Base-by-base conservation (phyloP, 1,140 invertebrate species). In the Delia radicum region DNA sequence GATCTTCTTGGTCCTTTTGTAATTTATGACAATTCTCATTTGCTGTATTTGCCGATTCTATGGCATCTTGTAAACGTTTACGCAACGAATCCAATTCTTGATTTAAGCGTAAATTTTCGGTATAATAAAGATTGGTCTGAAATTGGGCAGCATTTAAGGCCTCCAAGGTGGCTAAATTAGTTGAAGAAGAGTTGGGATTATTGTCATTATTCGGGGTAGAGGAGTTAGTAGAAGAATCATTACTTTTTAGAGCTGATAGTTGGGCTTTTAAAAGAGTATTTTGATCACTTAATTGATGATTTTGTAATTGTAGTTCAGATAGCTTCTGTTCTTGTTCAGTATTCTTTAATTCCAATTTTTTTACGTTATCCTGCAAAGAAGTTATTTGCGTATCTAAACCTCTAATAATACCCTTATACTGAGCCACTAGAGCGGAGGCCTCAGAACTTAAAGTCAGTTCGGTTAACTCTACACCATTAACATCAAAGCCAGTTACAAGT, bases 371-470 rank as follows among this genome's bases (percentile, higher is more conserved):
- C 87, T 90, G 88, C 46, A 93, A 81, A 27, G 90, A 89, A 81
- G 92, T 90, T 75, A 95, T 88, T 80, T 93, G 89, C 15, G 88
- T 88, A 85, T 96, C 94, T 87, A 97, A 95, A 81, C 96, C 92
- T 69, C 95, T 90, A 76, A 97, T 98, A 26, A 98, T 87, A 76
- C 93, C 92, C 89, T 98, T 98, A 87, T 97, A 98, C 81, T 94
- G 92, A 18, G 90, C 82, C 8, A 95, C 87, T 65, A 93, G 80
- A 15, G 88, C 89, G 42, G 90, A 91, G 15, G 91, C 88, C 77
- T 89, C 88, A 8, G 83, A 81, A 75, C 86, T 89, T 8, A 89
- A 79, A 31, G 87, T 87, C 10, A 90, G 79, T 75, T 90, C 88
- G 4, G 87, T 87, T n/a, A 88, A 80, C 27, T 90, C 89, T 3